Evolutionary conservation across 2,797 vertebrate genomes (phyloP).

Genomic region (Chloroceryle amazona): DNA sequence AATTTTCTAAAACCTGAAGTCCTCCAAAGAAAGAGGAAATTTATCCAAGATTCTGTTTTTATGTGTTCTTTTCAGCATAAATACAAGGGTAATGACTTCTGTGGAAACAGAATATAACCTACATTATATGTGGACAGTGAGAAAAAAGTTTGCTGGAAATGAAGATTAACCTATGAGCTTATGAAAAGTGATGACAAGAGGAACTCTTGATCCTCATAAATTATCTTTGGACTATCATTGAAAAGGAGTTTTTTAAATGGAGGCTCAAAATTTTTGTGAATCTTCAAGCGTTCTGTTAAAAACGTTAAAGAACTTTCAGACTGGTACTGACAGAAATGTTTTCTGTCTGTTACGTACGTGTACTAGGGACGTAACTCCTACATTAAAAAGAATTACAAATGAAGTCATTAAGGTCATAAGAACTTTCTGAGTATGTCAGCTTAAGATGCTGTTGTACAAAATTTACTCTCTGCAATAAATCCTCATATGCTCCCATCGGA

Average conservation of each 20-base stretch:
- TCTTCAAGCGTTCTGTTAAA: neutral
- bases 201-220: neutral
- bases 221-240: neutral
- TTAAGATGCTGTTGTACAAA: neutral
- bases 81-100: neutral
- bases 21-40: neutral
- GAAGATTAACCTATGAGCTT: neutral
- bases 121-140: neutral
- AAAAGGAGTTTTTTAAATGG: neutral
- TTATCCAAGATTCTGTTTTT: neutral
- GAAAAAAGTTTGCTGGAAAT: neutral
- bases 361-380: neutral
- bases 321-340: neutral
- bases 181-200: neutral
- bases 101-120: neutral
- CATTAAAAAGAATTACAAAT: neutral
- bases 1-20: neutral
- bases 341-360: rapidly evolving
- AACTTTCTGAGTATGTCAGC: neutral
- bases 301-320: neutral
- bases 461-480: neutral
- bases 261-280: neutral
- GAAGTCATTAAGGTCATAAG: neutral
- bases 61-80: neutral
- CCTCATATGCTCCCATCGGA: neutral